phyloP scores from a whole-genome alignment of 2,797 vertebrate species.

The Salmo trutta region DNA sequence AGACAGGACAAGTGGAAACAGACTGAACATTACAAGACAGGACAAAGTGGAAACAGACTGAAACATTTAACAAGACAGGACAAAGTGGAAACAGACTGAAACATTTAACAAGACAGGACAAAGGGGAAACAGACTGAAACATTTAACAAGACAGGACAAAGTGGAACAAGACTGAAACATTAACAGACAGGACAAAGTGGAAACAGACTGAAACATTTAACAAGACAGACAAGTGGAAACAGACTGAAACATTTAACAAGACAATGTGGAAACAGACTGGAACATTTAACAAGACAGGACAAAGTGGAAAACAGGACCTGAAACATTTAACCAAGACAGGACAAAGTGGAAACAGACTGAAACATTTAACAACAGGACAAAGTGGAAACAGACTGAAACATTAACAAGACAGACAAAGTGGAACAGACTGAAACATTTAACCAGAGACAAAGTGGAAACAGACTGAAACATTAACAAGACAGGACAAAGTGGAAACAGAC shows the following conservation, averaged over 20 bases:
- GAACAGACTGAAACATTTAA: too few relatives aligned
- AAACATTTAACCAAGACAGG: neutral
- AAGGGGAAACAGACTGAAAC: too few relatives aligned
- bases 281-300: neutral
- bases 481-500: neutral
- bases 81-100: too few relatives aligned
- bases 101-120: neutral
- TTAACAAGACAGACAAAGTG: too few relatives aligned
- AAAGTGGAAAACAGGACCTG: neutral
- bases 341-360: neutral
- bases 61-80: too few relatives aligned
- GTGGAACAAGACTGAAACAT: neutral
- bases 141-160: neutral
- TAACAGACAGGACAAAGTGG: neutral
- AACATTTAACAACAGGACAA: neutral
- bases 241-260: neutral
- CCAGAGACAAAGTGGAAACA: too few relatives aligned
- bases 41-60: too few relatives aligned
- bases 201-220: neutral
- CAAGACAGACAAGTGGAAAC: too few relatives aligned
- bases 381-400: neutral
- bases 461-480: neutral
- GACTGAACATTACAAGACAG: too few relatives aligned
- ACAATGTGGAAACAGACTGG: neutral
- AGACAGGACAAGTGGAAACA: neutral